Base-by-base conservation (phyloP, 2,113 vertebrate genomes). In the Oostethus manadensis region DNA sequence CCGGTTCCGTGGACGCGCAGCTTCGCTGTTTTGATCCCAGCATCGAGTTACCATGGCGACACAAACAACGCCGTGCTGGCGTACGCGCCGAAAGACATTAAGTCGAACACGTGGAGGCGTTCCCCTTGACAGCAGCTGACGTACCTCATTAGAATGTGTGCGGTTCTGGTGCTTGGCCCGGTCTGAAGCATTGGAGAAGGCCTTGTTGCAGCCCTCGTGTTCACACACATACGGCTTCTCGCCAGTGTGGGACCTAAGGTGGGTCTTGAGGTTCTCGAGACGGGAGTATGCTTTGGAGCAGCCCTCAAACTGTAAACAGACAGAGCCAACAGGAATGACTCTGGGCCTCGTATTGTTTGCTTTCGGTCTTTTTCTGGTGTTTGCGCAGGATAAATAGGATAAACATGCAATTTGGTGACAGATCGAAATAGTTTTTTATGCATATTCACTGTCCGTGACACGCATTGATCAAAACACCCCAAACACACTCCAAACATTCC, bases 151-250 rank as follows among this genome's bases (percentile, higher is more conserved):
- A 55, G 97, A 99, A 85, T 99, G 97, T 0, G 97, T 99, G 74
- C 97, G 91, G 91, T 99, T 99, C 92, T 99, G 97, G 83, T 99
- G 97, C 85, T 99, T 99, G 77, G 97, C 97, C 4, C 97, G 87
- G 87, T 99, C 97, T 0, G 97, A 99, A 68, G 97, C 97, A 0
- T 99, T 99, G 82, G 97, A 99, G 89, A 99, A 99, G 22, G 97
- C 96, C 83, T 99, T 99, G 90, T 96, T 98, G 87, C 97, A 99
- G 71, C 96, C 94, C 76, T 98, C 97, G 0, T 99, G 97, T 53
- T 99, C 97, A 45, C 97, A 99, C 68, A 99, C 94, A 0, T 99
- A 99, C 0, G 97, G 97, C 74, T 99, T 99, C 89, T 99, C 97
- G 60, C 97, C 97, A 0, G 97, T 99, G 89, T 99, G 97, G 22